Evolutionary conservation across 1,140 invertebrate species (phyloP).

Genomic region (Tachypleus tridentatus): DNA sequence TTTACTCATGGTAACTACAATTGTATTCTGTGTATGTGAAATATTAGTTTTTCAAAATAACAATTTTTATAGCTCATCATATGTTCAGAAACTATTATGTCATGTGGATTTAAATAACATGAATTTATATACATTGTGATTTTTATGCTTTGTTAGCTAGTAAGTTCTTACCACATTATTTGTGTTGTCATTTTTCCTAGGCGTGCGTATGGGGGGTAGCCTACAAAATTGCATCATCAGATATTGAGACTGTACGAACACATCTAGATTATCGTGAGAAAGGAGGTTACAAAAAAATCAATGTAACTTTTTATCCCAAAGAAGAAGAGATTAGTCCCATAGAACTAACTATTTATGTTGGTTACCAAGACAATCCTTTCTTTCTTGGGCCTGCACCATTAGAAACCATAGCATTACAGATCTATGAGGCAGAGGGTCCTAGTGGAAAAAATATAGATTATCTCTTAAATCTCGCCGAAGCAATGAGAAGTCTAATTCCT

Average conservation of each 20-base stretch:
- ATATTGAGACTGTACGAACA: conserved; percentile 54
- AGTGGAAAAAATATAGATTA: conserved; percentile 83
- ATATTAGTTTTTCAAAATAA: no score
- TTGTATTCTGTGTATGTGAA: no score
- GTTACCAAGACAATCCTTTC: conserved; percentile 50
- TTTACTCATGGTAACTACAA: no score
- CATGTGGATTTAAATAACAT: no score
- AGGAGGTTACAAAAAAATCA: conserved; percentile 63
- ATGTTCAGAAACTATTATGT: no score
- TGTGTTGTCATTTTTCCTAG: conserved; percentile 29
- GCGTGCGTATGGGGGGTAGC: conserved; percentile 76
- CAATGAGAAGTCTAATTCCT: conserved; percentile 61
- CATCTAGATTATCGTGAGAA: conserved; percentile 83
- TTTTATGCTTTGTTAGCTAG: no score
- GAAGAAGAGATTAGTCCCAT: conserved; percentile 39
- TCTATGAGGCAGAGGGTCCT: conserved; percentile 54
- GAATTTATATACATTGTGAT: no score
- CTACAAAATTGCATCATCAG: conserved; percentile 60
- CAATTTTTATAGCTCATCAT: no score
- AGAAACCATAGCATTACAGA: conserved; percentile 62
- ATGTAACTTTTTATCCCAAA: conserved; percentile 54
- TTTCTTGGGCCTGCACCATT: conserved; percentile 52
- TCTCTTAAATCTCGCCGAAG: conserved; percentile 64
- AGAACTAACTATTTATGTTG: conserved; percentile 69
- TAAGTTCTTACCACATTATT: no score